Percentiles rank a stretch among this genome's conserved stretches.
Evolutionary conservation across 2,888 invertebrate genomes (phyloP).

Genomic region (Troides aeacus): DNA sequence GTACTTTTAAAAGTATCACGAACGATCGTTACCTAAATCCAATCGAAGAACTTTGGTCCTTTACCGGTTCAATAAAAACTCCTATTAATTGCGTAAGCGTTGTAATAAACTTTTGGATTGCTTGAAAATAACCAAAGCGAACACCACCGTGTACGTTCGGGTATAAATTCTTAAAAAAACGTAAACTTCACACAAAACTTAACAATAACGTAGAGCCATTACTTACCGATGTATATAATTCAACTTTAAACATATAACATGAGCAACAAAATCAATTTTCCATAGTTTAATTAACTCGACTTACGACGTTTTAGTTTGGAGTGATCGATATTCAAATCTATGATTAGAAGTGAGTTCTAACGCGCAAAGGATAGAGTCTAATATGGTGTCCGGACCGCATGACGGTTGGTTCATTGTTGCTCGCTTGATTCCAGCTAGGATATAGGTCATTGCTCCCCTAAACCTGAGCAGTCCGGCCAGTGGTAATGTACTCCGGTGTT

Average conservation of each 20-base stretch:
- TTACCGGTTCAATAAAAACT: slow-evolving; percentile 76
- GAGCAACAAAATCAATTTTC: slow-evolving; percentile 63
- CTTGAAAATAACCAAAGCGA: slow-evolving; percentile 72
- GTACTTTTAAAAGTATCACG: neutral
- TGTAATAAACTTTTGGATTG: slow-evolving; percentile 77
- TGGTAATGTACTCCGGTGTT: slow-evolving; percentile 75
- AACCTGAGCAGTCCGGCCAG: slow-evolving; percentile 77
- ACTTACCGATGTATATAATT: slow-evolving; percentile 33
- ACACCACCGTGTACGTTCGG: slow-evolving; percentile 55
- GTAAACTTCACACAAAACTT: slow-evolving; percentile 61
- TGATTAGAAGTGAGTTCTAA: slow-evolving; percentile 73
- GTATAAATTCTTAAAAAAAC: slow-evolving; percentile 78
- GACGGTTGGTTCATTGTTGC: slow-evolving; percentile 61
- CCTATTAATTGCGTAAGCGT: slow-evolving; percentile 77
- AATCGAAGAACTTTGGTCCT: slow-evolving; percentile 71
- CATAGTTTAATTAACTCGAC: slow-evolving; percentile 42
- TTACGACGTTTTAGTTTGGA: slow-evolving; percentile 56
- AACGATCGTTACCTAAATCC: slow-evolving; percentile 41
- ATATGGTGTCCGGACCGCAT: slow-evolving; percentile 50
- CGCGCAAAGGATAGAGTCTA: slow-evolving; percentile 72
- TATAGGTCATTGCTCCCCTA: slow-evolving; percentile 80
- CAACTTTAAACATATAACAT: slow-evolving; percentile 45
- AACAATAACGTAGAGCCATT: slow-evolving; percentile 42
- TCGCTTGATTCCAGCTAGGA: slow-evolving; percentile 64
- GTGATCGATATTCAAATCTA: slow-evolving; percentile 51